These are phyloP conservation scores for Triplophysa yarkandensis DNA, from an alignment of 2,797 vertebrate genomes.

Conservation along the genomic window DNA sequence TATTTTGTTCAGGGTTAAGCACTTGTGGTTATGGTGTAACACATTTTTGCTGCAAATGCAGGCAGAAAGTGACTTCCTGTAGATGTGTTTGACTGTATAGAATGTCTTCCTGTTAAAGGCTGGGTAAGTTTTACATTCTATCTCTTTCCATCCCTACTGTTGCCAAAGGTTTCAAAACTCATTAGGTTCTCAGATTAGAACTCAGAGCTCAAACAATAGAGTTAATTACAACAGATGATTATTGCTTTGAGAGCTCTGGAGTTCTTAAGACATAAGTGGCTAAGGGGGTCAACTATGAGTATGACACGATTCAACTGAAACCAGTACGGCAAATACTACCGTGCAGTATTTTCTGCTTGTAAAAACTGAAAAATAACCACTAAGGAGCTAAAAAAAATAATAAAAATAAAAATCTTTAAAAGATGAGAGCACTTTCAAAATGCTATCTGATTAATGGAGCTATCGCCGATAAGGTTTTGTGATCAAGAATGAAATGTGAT, in stretches of 20 bases:
- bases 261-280: slow-evolving; percentile 49
- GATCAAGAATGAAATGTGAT: slow-evolving; percentile 33
- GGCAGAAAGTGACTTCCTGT: background rate
- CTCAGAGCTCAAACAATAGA: slow-evolving; percentile 61
- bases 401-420: background rate
- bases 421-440: background rate
- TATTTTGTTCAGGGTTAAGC: background rate
- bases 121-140: slow-evolving; percentile 26
- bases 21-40: background rate
- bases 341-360: slow-evolving; percentile 31
- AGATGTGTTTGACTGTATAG: background rate
- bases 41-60: background rate
- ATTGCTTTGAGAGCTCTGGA: slow-evolving; percentile 53
- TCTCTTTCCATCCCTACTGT: slow-evolving; percentile 33
- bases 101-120: slow-evolving; percentile 31
- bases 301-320: slow-evolving; percentile 32
- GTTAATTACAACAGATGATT: slow-evolving; percentile 66
- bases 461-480: slow-evolving; percentile 17
- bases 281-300: slow-evolving; percentile 35
- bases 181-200: slow-evolving; percentile 64
- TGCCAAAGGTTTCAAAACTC: slow-evolving; percentile 63
- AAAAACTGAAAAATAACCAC: background rate
- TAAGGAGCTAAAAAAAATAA: background rate
- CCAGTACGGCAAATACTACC: slow-evolving; percentile 16
- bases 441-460: slow-evolving; percentile 2